Evolutionary conservation across 2,888 invertebrate genomes (phyloP).

Genomic region (Cantharis lateralis): DNA sequence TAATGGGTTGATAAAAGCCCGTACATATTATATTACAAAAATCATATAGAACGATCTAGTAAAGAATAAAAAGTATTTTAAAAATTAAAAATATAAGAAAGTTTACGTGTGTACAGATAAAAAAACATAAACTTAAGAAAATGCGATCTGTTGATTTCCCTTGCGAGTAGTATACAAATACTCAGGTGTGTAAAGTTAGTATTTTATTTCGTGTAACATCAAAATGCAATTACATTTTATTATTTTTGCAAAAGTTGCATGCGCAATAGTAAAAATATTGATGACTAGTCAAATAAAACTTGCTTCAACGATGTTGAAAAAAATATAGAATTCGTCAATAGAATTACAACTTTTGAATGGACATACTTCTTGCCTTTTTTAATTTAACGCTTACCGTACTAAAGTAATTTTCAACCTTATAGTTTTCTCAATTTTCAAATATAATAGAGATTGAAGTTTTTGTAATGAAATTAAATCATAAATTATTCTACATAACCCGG

Average conservation of each 20-base stretch:
- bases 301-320: background rate
- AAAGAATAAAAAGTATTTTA: background rate
- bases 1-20: too few relatives aligned
- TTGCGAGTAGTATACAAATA: conserved; percentile 35
- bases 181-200: conserved; percentile 26
- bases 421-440: too few relatives aligned
- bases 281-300: background rate
- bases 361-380: background rate
- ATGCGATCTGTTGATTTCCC: conserved; percentile 44
- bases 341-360: background rate
- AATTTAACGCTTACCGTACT: too few relatives aligned
- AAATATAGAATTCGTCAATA: background rate
- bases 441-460: too few relatives aligned
- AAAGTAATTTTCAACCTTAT: too few relatives aligned
- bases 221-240: conserved; percentile 35
- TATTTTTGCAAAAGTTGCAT: conserved; percentile 15
- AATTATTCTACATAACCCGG: too few relatives aligned
- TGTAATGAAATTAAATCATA: too few relatives aligned
- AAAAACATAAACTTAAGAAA: conserved; percentile 15
- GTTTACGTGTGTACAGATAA: conserved; percentile 1
- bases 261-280: conserved; percentile 6
- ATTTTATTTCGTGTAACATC: conserved; percentile 30
- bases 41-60: background rate
- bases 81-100: background rate
- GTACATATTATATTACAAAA: too few relatives aligned